These are phyloP conservation scores for Zaprionus lachaisei DNA, from an alignment of 1,140 invertebrate genomes.

Conservation along the genomic window DNA sequence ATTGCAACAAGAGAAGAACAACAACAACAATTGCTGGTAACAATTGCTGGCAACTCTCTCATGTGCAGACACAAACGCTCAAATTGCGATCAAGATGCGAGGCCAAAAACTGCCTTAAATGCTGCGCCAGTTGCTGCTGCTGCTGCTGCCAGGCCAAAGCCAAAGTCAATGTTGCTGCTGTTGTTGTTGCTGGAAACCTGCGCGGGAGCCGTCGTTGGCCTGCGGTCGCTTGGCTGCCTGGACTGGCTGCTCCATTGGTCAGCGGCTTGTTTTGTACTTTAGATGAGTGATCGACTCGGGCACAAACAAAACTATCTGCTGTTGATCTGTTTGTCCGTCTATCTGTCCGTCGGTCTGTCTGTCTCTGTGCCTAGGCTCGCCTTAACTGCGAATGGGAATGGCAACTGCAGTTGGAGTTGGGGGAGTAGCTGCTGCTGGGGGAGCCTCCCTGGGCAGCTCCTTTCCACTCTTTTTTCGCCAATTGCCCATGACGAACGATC, in stretches of 20 bases:
- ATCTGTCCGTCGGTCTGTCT: conserved; percentile 9
- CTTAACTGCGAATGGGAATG: conserved; percentile 1
- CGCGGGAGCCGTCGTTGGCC: conserved; percentile 66
- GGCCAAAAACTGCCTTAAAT: conserved; percentile 74
- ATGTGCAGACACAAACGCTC: conserved; percentile 75
- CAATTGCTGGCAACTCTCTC: conserved; percentile 64
- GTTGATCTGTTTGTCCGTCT: conserved; percentile 68
- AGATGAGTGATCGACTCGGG: conserved; percentile 80
- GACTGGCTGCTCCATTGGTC: conserved; percentile 20
- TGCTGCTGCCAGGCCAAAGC: conserved; percentile 15
- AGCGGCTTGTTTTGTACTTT: conserved; percentile 54
- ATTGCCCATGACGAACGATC: conserved; percentile 80
- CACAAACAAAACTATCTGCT: conserved; percentile 79
- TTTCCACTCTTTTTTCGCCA: conserved; percentile 57
- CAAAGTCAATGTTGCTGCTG: conserved; percentile 37
- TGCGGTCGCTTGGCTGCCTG: conserved; percentile 32
- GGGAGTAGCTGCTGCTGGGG: conserved; percentile 18
- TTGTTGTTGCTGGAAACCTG: conserved; percentile 46
- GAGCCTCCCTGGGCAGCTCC: conserved; percentile 26
- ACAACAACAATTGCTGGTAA: conserved; percentile 41
- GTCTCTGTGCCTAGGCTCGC: conserved; percentile 32
- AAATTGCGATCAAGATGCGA: conserved; percentile 79
- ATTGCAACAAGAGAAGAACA: conserved; percentile 16
- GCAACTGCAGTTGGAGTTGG: conserved; percentile 7
- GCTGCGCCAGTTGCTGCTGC: conserved; percentile 31